Evolutionary conservation across 2,113 vertebrate genomes (phyloP), one percentile per base, ranked within the genome.

Genomic region (Chloropsis hardwickii): DNA sequence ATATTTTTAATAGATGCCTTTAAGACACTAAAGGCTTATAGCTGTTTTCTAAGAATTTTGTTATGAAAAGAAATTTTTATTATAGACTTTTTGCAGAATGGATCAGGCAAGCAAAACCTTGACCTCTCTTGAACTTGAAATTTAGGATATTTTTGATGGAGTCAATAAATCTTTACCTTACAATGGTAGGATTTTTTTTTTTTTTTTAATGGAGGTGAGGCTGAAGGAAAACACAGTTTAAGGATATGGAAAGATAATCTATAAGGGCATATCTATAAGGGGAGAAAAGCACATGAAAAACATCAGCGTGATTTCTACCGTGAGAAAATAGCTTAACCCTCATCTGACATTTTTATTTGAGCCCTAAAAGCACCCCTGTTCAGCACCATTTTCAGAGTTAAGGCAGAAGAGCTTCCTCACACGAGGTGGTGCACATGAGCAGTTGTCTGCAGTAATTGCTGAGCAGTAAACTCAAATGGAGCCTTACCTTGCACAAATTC

Each of bases 81-180:
- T 28, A 24, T 21, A 71, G 72, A 40, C 48, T 69, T 92, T 67
- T 51, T 76, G 28, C 40, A 45, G 56, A 85, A 64, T 39, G 23
- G 35, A 42, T 90, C 58, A 62, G 33, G 37, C 40, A 82, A 48
- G 24, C 0, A 0, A 95, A 80, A 86, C 54, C 27, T 92, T 3
- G 0, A 39, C 66, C 42, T 72, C 74, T 72, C 45, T 66, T 92
- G 81, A 89, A 85, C 73, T 79, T 80, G 91, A 95, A 89, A 76
- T 53, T 88, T 81, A 11, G 11, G 58, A 56, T 88, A 64, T 77
- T 89, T 94, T 92, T 80, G 22, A 56, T 86, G 66, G 33, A 73
- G 27, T 54, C 54, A 44, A 82, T 91, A 93, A 91, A 94, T 93
- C 81, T 91, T 91, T 90, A 57, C 50, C 16, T 82, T 84, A 65